Conservation (phyloP, 2,888 invertebrate species). For the Mesorhabditis belari region DNA sequence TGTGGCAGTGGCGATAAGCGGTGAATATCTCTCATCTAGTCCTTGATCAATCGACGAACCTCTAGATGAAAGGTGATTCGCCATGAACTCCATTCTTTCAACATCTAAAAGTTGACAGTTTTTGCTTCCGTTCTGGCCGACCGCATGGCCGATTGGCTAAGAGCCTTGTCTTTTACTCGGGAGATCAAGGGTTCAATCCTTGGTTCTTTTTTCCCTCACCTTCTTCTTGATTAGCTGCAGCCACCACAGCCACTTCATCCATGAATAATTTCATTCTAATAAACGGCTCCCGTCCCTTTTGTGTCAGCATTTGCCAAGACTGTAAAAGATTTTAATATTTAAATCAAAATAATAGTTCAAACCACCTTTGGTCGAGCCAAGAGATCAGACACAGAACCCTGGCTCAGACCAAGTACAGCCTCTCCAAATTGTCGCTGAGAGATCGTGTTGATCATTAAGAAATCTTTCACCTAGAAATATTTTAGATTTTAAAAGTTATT, state of each 20-base stretch:
- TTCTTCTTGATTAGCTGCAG: slow-evolving; percentile 3
- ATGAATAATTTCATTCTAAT: slow-evolving; percentile 96
- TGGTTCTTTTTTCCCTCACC: neutral
- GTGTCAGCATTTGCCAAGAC: slow-evolving; percentile 91
- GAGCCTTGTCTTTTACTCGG: neutral
- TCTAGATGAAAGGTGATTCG: too few relatives aligned
- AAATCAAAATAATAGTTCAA: neutral
- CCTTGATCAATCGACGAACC: too few relatives aligned
- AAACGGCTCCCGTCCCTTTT: slow-evolving; percentile 80
- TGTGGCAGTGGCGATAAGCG: slow-evolving; percentile 1
- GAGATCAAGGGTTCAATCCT: neutral
- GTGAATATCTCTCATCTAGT: too few relatives aligned
- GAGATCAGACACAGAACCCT: slow-evolving; percentile 89
- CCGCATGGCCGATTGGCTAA: neutral
- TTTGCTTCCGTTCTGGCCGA: neutral
- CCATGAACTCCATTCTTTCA: too few relatives aligned
- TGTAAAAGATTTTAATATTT: neutral
- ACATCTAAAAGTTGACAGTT: too few relatives aligned
- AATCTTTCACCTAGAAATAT: slow-evolving; percentile 54
- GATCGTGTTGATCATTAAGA: slow-evolving; percentile 61
- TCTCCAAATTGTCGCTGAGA: slow-evolving; percentile 97
- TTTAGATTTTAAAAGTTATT: neutral
- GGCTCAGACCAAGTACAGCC: slow-evolving; percentile 83
- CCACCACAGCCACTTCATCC: slow-evolving; percentile 29
- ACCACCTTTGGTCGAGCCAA: slow-evolving; percentile 89